Evolutionary conservation across 2,113 vertebrate genomes (phyloP).

Genomic region (Illadopsis cleaveri): DNA sequence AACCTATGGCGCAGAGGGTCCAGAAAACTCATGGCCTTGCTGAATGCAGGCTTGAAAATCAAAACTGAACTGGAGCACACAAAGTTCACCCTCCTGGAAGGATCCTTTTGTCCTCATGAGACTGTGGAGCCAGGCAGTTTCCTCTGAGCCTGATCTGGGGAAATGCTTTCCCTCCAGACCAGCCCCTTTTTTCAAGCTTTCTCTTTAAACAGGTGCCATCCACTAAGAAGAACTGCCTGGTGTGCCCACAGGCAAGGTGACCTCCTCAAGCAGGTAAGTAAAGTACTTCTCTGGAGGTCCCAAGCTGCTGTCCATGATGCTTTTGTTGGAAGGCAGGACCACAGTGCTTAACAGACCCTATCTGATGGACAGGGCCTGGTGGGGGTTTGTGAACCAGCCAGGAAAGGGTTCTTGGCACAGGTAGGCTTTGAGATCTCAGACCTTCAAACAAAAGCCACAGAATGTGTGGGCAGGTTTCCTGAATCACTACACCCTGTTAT

Average conservation of each 20-base stretch:
- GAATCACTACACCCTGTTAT: constrained; percentile 18
- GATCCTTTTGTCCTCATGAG: background rate
- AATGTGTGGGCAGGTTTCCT: constrained; percentile 39
- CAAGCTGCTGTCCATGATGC: background rate
- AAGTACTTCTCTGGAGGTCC: background rate
- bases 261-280: background rate
- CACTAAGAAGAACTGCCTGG: background rate
- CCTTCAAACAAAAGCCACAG: constrained; percentile 50
- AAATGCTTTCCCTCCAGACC: background rate
- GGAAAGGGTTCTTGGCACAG: background rate
- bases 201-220: background rate
- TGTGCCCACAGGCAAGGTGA: background rate
- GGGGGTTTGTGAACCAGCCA: background rate
- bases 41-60: background rate
- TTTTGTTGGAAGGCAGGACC: background rate
- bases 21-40: accelerated
- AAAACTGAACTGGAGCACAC: background rate
- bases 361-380: background rate
- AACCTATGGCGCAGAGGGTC: background rate
- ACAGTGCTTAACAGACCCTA: background rate
- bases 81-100: background rate
- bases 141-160: background rate
- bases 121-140: background rate
- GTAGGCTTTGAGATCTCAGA: background rate
- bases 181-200: background rate